Conservation (phyloP, 2,888 invertebrate genomes). For the Lasioglossum lativentre region DNA sequence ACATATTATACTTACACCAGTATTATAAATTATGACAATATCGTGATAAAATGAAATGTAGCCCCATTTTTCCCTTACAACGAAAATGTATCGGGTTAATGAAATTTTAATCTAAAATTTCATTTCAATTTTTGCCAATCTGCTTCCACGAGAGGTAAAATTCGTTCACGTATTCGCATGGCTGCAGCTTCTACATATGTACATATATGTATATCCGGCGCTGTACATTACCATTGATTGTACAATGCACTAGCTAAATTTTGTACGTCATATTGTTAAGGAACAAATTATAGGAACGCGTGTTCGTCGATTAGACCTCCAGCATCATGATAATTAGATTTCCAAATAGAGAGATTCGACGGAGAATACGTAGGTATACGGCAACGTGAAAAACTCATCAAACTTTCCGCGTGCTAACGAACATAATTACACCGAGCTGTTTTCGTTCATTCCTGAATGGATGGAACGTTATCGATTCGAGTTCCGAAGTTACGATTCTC, state of each 20-base stretch:
- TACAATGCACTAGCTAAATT: neutral
- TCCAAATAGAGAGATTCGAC: neutral
- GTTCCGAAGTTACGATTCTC: neutral
- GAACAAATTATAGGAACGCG: neutral
- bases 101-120: neutral
- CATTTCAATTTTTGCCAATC: neutral
- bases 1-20: too few species aligned
- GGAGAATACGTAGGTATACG: neutral
- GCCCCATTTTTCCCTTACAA: too few species aligned
- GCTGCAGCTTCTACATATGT: neutral
- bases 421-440: neutral
- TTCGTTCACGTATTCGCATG: neutral
- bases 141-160: neutral
- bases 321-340: neutral
- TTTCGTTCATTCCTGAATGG: neutral
- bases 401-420: neutral
- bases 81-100: neutral
- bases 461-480: neutral
- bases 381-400: neutral
- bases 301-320: neutral
- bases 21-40: too few species aligned
- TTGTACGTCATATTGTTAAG: neutral
- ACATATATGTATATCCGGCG: too few species aligned
- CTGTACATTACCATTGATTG: conserved; percentile 1
- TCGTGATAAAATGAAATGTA: too few species aligned